Evolutionary conservation across 2,888 invertebrate species (phyloP), one percentile per base, ranked within the genome.

Genomic region (Drosophila sordidapex): DNA sequence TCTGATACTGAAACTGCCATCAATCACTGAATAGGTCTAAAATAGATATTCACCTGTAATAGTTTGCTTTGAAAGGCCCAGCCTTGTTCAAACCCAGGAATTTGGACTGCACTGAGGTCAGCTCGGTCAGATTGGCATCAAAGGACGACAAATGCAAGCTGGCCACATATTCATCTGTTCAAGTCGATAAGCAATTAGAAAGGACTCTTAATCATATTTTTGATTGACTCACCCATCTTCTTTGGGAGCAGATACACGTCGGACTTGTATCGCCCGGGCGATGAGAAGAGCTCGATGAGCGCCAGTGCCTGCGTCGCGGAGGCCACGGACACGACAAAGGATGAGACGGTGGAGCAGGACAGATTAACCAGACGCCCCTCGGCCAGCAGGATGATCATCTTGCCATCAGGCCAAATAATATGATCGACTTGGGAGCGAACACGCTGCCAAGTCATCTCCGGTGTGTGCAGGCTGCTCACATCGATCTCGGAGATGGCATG

Each of bases 341-440:
- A 98, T 2, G 99, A 98, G 88, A 99, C 95, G 91, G 98, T 98
- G 33, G 98, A 98, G 92, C 99, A 99, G 89, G 98, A 98, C 76
- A 98, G 94, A 94, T 99, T 99, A 43, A 99, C 98, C 67, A 99
- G 94, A 2, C 99, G 95, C 31, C 99, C 99, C 94, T 99, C 98
- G 0, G 98, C 98, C 71, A 99, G 94, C 11, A 99, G 94, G 40
- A 98, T 97, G 82, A 99, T 97, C 76, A 98, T 95, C 93, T 98
- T 99, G 69, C 98, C 98, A 93, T 97, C 98, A 3, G 99, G 98
- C 98, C 99, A 99, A 87, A 98, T 98, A 78, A 99, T 97, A 93
- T 99, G 99, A 94, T 99, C 99, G 53, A 99, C 99, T 94, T 99
- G 98, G 35, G 98, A 98, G 59, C 99, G 94, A 0, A 99, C 99